Evolutionary conservation across 1,140 invertebrate genomes (phyloP).

Genomic region (Acromyrmex heyeri): DNA sequence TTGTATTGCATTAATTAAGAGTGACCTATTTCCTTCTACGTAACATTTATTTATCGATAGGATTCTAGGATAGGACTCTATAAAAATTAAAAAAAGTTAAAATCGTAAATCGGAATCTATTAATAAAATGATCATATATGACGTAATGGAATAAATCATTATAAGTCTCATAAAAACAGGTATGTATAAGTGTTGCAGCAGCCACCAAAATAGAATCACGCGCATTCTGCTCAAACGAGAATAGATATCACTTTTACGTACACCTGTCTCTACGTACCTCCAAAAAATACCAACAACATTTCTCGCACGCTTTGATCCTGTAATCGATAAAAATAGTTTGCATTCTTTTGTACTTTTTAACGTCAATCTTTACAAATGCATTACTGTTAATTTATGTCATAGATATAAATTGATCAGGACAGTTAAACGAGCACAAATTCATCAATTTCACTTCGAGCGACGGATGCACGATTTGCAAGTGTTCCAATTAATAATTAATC

Average conservation of each 20-base stretch:
- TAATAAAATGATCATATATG: slow-evolving; percentile 1
- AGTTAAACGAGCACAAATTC: slow-evolving; percentile 9
- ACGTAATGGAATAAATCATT: slow-evolving; percentile 1
- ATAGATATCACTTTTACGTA: slow-evolving; percentile 25
- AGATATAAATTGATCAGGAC: neutral
- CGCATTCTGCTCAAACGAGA: slow-evolving; percentile 1
- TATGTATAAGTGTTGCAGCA: neutral
- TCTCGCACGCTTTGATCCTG: neutral
- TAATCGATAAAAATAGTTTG: slow-evolving; percentile 23
- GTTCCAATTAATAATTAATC: slow-evolving; percentile 22
- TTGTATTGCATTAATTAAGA: too few species aligned
- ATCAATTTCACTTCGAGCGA: neutral
- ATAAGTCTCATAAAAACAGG: neutral
- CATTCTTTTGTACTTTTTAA: slow-evolving; percentile 22
- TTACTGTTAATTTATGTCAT: neutral
- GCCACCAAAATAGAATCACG: slow-evolving; percentile 16
- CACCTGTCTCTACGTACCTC: slow-evolving; percentile 37
- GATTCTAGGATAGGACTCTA: too few species aligned
- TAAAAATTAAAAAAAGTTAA: neutral
- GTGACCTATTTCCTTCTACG: too few species aligned
- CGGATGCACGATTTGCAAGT: slow-evolving; percentile 16
- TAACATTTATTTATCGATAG: too few species aligned
- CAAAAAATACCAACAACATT: slow-evolving; percentile 46
- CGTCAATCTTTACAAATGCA: neutral
- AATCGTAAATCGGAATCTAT: slow-evolving; percentile 4